Conservation (phyloP, 2,797 vertebrate genomes). For the Danio albolineatus region DNA sequence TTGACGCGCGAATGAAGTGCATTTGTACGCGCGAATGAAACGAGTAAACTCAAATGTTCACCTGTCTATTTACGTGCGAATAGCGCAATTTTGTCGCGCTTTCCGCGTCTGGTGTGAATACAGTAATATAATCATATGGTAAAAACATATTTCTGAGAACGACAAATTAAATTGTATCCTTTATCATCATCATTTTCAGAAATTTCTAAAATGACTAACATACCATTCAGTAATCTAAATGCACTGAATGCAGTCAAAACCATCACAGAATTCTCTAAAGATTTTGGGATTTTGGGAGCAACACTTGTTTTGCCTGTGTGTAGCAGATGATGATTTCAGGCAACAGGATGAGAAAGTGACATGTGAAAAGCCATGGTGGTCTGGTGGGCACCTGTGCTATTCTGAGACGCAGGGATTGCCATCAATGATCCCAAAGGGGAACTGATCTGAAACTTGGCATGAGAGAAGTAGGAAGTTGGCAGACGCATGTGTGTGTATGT, state of each 20-base stretch:
- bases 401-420: slow-evolving; percentile 29
- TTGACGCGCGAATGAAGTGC: too few species aligned
- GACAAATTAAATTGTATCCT: neutral
- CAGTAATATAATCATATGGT: too few species aligned
- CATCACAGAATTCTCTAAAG: neutral
- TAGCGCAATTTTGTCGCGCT: too few species aligned
- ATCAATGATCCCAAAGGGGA: slow-evolving; percentile 39
- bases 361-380: slow-evolving; percentile 34
- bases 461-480: slow-evolving; percentile 28
- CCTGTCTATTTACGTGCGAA: too few species aligned
- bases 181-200: too few species aligned
- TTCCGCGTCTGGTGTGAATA: too few species aligned
- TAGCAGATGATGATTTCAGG: slow-evolving; percentile 25
- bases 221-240: neutral
- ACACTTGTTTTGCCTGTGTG: neutral
- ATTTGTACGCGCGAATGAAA: too few species aligned
- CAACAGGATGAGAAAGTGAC: slow-evolving; percentile 35
- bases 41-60: too few species aligned
- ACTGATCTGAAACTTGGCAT: slow-evolving; percentile 40
- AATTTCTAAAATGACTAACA: neutral
- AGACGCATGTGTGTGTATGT: slow-evolving; percentile 29
- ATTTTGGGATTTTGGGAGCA: neutral
- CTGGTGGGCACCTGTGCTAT: slow-evolving; percentile 39
- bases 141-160: neutral
- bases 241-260: neutral